Evolutionary conservation across 2,888 invertebrate genomes (phyloP), one percentile per base, ranked within the genome.

Genomic region (Panorpa germanica): DNA sequence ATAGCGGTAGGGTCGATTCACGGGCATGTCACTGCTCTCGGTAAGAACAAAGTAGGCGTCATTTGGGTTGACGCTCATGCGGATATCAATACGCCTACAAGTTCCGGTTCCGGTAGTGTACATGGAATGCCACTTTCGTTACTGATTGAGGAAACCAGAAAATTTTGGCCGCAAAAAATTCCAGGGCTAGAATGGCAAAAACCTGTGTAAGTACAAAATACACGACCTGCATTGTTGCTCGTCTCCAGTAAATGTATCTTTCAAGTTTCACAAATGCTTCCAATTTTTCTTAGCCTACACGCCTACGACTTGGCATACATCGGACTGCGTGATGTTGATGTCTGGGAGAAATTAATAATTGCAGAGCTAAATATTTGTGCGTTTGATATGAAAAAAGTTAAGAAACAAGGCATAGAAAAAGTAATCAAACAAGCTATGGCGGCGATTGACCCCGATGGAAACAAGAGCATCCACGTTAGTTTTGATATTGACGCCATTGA

Each of bases 41-140:
- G n/a, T n/a, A 59, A 56, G 40, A 63, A 65, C 37, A 70, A 85
- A 43, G 57, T 83, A 41, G 74, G 76, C 35, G 63, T 88, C 28
- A 59, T 90, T 25, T 90, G 86, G 86, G 66, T 90, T 18, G 90
- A 90, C 52, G 88, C 90, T 2, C 90, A 90, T 49, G 80, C 90
- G 5, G 91, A 93, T 55, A 67, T 91, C 39, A 91, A 93, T 57
- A 80, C 90, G 9, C 80, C 82, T 43, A 67, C 68, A 46, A 82
- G 83, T 0, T 82, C 85, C 4, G 59, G 49, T 3, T 70, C 74
- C 13, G 90, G 90, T 6, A 83, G 88, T 46, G 62, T 73, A 25
- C 76, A 78, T 43, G 77, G 74, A 22, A 75, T 75, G 74, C 81
- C 88, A 0, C 66, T 88, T 5, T 76, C 88, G 2, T 61, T 86